Conservation (phyloP, 2,888 invertebrate genomes). For the Aphrophora alni region DNA sequence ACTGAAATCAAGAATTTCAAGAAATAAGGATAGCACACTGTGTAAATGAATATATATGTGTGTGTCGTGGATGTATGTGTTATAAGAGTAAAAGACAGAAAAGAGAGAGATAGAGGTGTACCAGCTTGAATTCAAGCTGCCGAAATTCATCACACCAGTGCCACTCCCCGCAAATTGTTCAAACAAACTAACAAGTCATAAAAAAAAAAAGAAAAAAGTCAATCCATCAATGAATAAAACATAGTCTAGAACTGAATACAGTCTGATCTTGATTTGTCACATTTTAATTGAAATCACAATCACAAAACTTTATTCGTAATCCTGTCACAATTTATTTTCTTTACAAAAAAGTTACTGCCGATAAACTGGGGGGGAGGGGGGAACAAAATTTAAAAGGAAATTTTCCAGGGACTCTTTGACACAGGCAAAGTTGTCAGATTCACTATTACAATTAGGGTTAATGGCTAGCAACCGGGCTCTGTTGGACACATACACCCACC, state of each 20-base stretch:
- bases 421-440: not conserved
- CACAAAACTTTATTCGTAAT: not conserved
- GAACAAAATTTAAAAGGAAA: not conserved
- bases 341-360: not conserved
- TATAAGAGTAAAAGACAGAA: not conserved
- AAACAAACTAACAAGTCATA: not conserved
- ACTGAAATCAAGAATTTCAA: not conserved
- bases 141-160: not conserved
- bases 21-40: not conserved
- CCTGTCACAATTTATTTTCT: not conserved
- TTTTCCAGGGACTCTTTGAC: not conserved
- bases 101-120: constrained; percentile 1
- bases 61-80: not conserved
- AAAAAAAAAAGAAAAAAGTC: not conserved
- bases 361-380: not conserved
- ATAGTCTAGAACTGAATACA: not conserved
- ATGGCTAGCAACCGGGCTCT: constrained; percentile 93
- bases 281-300: not conserved
- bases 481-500: constrained; percentile 89
- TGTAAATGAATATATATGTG: not conserved
- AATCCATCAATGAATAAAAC: not conserved
- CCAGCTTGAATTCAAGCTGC: not conserved
- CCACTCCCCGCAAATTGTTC: not conserved
- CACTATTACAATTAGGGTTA: constrained; percentile 53
- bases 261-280: not conserved